These are phyloP conservation scores for Sarcophaga carnaria DNA, from an alignment of 2,888 invertebrate genomes.

Conservation along the genomic window DNA sequence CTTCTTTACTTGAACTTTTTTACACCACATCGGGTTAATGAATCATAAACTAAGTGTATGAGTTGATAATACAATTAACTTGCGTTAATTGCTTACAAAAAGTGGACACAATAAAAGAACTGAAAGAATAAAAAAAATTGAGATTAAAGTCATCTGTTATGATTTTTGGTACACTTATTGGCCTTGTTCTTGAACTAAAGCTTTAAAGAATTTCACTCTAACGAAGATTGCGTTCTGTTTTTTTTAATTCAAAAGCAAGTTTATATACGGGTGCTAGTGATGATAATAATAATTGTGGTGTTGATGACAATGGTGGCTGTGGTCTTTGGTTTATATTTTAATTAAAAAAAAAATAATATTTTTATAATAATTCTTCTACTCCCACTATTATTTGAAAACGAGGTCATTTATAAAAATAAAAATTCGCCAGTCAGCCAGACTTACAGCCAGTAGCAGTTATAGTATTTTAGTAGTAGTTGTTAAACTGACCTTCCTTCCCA, in stretches of 20 bases:
- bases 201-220: constrained; percentile 2
- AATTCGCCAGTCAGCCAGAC: constrained; percentile 30
- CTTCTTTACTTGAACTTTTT: too few species aligned
- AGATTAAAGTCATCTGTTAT: too few species aligned
- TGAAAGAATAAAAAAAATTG: background rate
- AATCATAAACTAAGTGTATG: too few species aligned
- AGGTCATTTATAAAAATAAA: constrained; percentile 48
- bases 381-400: constrained; percentile 30
- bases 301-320: constrained; percentile 2
- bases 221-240: background rate
- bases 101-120: background rate
- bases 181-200: constrained; percentile 1
- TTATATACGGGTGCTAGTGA: constrained; percentile 11
- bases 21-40: too few species aligned
- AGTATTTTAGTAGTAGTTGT: background rate
- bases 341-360: constrained; percentile 18
- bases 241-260: constrained; percentile 5
- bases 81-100: constrained; percentile 5
- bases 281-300: background rate
- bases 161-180: too few species aligned
- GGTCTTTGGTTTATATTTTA: constrained; percentile 6
- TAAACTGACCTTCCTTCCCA: constrained; percentile 55
- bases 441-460: constrained; percentile 3
- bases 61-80: constrained; percentile 8
- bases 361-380: constrained; percentile 12